Conservation (phyloP, 1,140 invertebrate species). For the Drosophila equinoxialis region DNA sequence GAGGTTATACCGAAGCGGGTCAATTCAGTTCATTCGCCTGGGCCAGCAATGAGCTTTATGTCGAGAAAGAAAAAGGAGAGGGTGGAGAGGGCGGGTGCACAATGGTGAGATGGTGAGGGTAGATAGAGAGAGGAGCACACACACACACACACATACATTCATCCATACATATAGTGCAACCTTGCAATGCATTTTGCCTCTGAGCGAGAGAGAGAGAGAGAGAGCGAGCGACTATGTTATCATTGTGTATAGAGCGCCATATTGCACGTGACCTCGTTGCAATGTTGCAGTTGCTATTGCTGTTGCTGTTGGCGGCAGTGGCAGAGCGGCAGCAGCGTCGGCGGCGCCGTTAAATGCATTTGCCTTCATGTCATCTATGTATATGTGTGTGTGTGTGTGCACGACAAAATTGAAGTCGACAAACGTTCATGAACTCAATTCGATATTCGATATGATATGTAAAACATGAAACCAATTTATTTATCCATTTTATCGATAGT, state of each 20-base stretch:
- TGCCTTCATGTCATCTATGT: slow-evolving; percentile 27
- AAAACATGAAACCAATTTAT: no score
- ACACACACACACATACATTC: not conserved
- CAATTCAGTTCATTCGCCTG: slow-evolving; percentile 82
- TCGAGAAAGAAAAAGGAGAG: not conserved
- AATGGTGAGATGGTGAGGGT: not conserved
- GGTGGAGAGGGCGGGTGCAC: not conserved
- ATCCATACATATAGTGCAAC: slow-evolving; percentile 29
- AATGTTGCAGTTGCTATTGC: slow-evolving; percentile 33
- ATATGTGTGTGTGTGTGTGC: slow-evolving; percentile 20
- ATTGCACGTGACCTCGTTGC: slow-evolving; percentile 80
- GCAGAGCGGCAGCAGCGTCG: not conserved
- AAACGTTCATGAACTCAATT: slow-evolving; percentile 82
- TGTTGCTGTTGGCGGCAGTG: no score
- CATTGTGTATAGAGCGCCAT: slow-evolving; percentile 53
- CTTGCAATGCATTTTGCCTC: slow-evolving; percentile 52
- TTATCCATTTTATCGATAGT: no score
- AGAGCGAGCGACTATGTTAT: slow-evolving; percentile 31
- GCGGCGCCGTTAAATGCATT: slow-evolving; percentile 56
- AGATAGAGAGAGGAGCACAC: not conserved
- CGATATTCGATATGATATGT: not conserved
- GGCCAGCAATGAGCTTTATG: slow-evolving; percentile 33
- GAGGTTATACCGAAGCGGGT: slow-evolving; percentile 79
- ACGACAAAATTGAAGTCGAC: slow-evolving; percentile 77
- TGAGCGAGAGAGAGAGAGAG: not conserved